These are phyloP conservation scores for Diachasmimorpha longicaudata DNA, from an alignment of 1,140 invertebrate genomes.

Conservation along the genomic window DNA sequence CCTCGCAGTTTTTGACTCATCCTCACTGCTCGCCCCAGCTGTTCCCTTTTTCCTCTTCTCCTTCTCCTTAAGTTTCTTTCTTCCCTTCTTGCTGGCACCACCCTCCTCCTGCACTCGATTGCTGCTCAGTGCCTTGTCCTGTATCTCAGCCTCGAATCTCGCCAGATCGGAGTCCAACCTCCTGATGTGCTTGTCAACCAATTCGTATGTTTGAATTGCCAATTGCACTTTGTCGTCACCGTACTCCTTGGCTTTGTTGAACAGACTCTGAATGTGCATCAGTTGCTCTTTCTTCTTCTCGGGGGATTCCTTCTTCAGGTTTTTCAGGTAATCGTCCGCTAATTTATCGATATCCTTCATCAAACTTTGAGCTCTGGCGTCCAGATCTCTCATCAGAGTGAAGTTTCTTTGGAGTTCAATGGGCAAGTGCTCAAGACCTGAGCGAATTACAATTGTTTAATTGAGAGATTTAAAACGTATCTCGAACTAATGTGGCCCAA, in stretches of 20 bases:
- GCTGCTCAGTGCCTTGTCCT: slow-evolving; percentile 84
- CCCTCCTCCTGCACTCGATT: slow-evolving; percentile 69
- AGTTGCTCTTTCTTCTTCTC: slow-evolving; percentile 86
- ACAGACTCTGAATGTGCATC: slow-evolving; percentile 83
- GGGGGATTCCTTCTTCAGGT: slow-evolving; percentile 66
- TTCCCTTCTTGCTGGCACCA: slow-evolving; percentile 68
- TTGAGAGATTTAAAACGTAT: too few species aligned
- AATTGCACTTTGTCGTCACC: slow-evolving; percentile 97
- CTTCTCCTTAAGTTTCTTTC: slow-evolving; percentile 75
- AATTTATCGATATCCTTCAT: slow-evolving; percentile 90
- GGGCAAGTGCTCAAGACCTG: slow-evolving; percentile 91
- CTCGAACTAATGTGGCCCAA: too few species aligned
- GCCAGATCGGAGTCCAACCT: slow-evolving; percentile 94
- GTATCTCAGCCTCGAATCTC: slow-evolving; percentile 95
- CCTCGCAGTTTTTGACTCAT: slow-evolving; percentile 67
- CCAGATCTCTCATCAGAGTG: slow-evolving; percentile 93
- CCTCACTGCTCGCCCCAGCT: slow-evolving; percentile 61
- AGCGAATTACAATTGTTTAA: slow-evolving; percentile 45
- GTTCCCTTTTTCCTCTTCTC: slow-evolving; percentile 67
- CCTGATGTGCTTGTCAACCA: slow-evolving; percentile 98
- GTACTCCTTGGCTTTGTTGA: slow-evolving; percentile 91
- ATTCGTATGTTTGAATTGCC: slow-evolving; percentile 97
- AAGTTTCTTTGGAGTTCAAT: slow-evolving; percentile 95
- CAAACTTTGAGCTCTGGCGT: slow-evolving; percentile 85
- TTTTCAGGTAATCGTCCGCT: slow-evolving; percentile 83